These are phyloP conservation scores for Hirtodrosophila cameraria DNA, from an alignment of 2,888 invertebrate species.

Conservation along the genomic window DNA sequence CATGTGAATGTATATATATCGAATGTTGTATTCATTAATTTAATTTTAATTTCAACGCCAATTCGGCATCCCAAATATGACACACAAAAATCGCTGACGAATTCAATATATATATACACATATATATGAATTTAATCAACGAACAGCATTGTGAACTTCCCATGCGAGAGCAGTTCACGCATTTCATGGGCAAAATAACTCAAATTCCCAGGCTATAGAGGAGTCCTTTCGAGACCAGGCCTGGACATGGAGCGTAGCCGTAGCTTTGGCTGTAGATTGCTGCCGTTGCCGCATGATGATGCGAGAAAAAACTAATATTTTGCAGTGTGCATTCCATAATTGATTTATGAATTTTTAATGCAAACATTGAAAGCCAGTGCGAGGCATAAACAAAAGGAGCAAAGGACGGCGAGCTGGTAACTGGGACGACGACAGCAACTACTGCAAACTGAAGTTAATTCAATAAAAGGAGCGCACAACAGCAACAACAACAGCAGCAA, in stretches of 20 bases:
- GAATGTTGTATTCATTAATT: conserved; percentile 66
- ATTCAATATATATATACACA: conserved; percentile 35
- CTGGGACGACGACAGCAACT: conserved; percentile 35
- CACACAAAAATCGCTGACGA: conserved; percentile 56
- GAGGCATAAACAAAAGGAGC: conserved; percentile 43
- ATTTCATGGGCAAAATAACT: conserved; percentile 79
- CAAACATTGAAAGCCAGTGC: conserved; percentile 73
- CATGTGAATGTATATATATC: conserved; percentile 4
- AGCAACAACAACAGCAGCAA: conserved; percentile 19
- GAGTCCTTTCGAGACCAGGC: conserved; percentile 26
- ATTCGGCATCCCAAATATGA: conserved; percentile 69
- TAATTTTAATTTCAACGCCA: conserved; percentile 79
- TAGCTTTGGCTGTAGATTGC: too few relatives aligned
- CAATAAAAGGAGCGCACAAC: conserved; percentile 66
- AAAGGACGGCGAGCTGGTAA: conserved; percentile 20
- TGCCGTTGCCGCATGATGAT: conserved; percentile 45
- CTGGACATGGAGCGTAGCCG: not conserved
- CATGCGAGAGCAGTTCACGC: conserved; percentile 78
- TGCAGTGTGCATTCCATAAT: conserved; percentile 83
- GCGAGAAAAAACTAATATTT: conserved; percentile 79
- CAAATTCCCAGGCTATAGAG: conserved; percentile 67
- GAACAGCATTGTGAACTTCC: conserved; percentile 67
- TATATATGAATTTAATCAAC: conserved; percentile 68
- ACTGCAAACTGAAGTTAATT: conserved; percentile 65
- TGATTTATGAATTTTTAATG: conserved; percentile 84